A percentile compares a stretch with the other conserved stretches of the same genome.
These are phyloP conservation scores for Lampris megalopsis DNA, from an alignment of 2,113 vertebrate species.

Conservation along the genomic window DNA sequence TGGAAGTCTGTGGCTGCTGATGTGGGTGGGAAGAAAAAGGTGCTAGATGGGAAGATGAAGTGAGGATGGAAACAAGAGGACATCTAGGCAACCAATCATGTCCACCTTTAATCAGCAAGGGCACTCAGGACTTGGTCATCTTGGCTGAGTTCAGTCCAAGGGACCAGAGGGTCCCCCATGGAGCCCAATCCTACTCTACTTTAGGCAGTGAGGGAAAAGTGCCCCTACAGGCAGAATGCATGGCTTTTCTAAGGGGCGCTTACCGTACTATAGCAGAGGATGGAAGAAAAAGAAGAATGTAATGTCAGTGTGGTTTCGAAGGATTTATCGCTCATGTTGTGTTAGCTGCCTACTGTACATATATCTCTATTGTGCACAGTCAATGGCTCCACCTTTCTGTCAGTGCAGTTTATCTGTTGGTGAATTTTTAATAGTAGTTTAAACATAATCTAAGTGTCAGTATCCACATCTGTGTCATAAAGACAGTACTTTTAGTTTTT, in stretches of 20 bases:
- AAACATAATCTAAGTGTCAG: constrained; percentile 23
- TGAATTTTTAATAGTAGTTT: constrained; percentile 33
- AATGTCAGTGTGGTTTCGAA: constrained; percentile 45
- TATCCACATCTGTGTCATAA: constrained; percentile 34
- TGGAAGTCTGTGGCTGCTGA: constrained; percentile 65
- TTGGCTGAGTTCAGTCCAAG: constrained; percentile 26
- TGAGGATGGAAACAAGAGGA: constrained; percentile 40
- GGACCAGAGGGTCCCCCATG: constrained; percentile 28
- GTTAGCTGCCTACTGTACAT: constrained; percentile 20
- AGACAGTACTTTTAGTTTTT: constrained; percentile 42
- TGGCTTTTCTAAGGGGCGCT: constrained; percentile 51
- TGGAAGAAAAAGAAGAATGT: constrained; percentile 35
- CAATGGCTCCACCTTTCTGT: constrained; percentile 30
- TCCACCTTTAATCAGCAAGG: constrained; percentile 16
- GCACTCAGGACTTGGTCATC: constrained; percentile 25
- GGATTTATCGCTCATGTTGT: constrained; percentile 29
- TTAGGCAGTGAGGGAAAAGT: constrained; percentile 40
- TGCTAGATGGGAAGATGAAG: constrained; percentile 72
- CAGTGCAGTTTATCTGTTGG: constrained; percentile 26
- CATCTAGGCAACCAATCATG: not conserved
- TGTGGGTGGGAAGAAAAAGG: constrained; percentile 44
- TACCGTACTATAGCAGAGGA: constrained; percentile 21
- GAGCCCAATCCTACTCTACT: constrained; percentile 27
- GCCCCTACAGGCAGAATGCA: constrained; percentile 35
- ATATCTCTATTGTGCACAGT: constrained; percentile 20